Conservation (phyloP, 2,797 vertebrate genomes). For the Cynodonichthys magdalenae region DNA sequence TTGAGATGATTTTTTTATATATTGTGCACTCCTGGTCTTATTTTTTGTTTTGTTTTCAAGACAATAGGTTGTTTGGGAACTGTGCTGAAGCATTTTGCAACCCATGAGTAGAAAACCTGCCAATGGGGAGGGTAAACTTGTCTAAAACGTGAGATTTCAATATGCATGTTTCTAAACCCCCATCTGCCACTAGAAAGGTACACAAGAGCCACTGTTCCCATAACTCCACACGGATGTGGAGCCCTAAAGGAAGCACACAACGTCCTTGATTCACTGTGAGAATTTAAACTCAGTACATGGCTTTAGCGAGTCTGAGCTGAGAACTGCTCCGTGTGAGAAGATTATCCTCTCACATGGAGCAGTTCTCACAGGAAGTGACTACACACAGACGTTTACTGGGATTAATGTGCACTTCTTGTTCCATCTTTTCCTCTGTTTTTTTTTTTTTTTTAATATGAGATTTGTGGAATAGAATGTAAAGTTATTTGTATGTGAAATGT, state of each 20-base stretch:
- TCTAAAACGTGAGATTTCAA: conserved; percentile 81
- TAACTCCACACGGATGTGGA: conserved; percentile 87
- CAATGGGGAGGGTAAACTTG: conserved; percentile 73
- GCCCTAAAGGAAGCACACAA: conserved; percentile 80
- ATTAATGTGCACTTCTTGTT: background rate
- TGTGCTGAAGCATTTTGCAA: conserved; percentile 48
- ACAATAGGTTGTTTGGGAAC: background rate
- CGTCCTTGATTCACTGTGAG: conserved; percentile 76
- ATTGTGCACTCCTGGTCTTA: background rate
- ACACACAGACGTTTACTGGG: background rate
- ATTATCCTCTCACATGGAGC: background rate
- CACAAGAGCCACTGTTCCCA: conserved; percentile 71
- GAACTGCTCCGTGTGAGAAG: no score
- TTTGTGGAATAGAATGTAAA: no score
- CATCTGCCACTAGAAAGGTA: conserved; percentile 21
- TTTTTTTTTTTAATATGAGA: no score
- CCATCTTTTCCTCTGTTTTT: background rate
- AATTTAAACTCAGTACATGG: conserved; percentile 79
- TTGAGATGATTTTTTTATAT: background rate
- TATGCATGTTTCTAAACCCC: conserved; percentile 74
- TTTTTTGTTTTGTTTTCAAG: background rate
- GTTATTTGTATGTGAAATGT: no score
- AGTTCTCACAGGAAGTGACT: background rate
- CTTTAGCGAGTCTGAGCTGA: conserved; percentile 72
- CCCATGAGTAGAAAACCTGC: conserved; percentile 81